Conservation (phyloP, 2,113 vertebrate species). For the Rafetus swinhoei region DNA sequence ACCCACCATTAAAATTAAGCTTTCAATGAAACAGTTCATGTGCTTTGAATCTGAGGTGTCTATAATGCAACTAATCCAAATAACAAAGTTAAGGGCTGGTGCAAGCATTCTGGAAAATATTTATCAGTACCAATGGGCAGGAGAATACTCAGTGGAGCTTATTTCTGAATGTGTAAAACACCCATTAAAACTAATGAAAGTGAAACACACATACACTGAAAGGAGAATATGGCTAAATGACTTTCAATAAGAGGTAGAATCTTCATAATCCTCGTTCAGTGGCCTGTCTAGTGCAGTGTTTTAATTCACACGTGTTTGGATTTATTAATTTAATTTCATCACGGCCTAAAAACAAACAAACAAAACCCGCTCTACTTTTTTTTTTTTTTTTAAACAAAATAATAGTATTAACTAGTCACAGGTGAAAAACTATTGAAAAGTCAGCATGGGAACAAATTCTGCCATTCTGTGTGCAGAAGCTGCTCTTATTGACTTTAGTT, state of each 20-base stretch:
- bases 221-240: not conserved
- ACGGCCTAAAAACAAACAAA: not conserved
- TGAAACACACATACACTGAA: not conserved
- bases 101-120: not conserved
- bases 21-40: not conserved
- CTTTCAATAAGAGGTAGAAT: conserved; percentile 25
- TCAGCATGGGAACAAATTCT: not conserved
- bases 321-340: conserved; percentile 29
- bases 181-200: not conserved
- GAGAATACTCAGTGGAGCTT: not conserved
- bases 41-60: not conserved
- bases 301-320: not conserved
- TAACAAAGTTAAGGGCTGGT: not conserved
- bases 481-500: not conserved
- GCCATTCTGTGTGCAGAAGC: not conserved
- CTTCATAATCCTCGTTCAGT: not conserved
- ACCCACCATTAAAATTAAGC: not conserved
- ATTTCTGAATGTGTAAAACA: not conserved
- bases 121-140: not conserved
- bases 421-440: not conserved
- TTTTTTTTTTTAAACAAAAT: not conserved
- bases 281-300: not conserved
- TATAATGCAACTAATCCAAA: not conserved
- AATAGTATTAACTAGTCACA: not conserved
- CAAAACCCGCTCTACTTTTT: not conserved